Conservation (phyloP, 2,113 vertebrate genomes). For the Thunnus maccoyii region DNA sequence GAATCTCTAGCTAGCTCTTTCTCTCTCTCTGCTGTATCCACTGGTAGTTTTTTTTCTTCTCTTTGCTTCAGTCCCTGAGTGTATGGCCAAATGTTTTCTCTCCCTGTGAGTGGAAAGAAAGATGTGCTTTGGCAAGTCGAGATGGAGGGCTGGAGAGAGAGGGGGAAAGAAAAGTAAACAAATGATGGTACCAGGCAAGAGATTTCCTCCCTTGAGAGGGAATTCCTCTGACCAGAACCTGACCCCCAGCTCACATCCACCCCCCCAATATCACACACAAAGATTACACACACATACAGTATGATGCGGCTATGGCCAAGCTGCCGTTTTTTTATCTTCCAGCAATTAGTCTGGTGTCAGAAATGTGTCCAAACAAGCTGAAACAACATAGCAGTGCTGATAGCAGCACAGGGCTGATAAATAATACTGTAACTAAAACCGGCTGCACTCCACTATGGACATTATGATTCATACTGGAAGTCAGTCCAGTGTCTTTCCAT, state of each 20-base stretch:
- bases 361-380: slow-evolving; percentile 53
- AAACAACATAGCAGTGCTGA: slow-evolving; percentile 65
- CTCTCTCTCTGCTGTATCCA: slow-evolving; percentile 12
- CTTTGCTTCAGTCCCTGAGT: slow-evolving; percentile 21
- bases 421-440: slow-evolving; percentile 42
- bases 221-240: slow-evolving; percentile 68
- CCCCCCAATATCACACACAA: background rate
- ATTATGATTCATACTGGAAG: slow-evolving; percentile 17
- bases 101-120: slow-evolving; percentile 48
- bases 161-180: slow-evolving; percentile 55
- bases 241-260: slow-evolving; percentile 25
- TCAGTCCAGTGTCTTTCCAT: slow-evolving; percentile 22
- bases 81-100: slow-evolving; percentile 57
- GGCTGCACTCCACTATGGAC: slow-evolving; percentile 15
- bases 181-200: slow-evolving; percentile 58
- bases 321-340: slow-evolving; percentile 23
- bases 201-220: slow-evolving; percentile 60
- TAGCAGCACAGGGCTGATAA: slow-evolving; percentile 20
- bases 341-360: slow-evolving; percentile 45
- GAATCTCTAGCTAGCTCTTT: slow-evolving; percentile 30
- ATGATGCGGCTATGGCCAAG: background rate
- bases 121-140: slow-evolving; percentile 38
- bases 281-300: background rate
- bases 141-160: background rate
- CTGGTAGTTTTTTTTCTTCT: background rate